These are phyloP conservation scores for Melanotaenia parkinsoni DNA, from an alignment of 2,797 vertebrate species.

Conservation along the genomic window DNA sequence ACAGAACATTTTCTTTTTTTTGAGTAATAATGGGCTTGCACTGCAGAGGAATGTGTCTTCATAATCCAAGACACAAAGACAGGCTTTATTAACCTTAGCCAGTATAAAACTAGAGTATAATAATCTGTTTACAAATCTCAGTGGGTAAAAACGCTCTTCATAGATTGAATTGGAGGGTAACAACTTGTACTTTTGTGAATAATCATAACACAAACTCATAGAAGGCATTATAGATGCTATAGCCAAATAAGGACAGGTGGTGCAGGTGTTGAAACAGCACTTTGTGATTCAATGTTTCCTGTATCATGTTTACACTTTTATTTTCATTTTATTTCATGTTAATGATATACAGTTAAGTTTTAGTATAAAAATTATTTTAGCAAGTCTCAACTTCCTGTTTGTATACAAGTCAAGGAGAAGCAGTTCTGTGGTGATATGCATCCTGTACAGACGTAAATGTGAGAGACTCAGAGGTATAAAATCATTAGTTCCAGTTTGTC, in stretches of 20 bases:
- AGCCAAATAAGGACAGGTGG: slow-evolving; percentile 62
- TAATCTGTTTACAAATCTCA: slow-evolving; percentile 38
- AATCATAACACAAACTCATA: slow-evolving; percentile 6
- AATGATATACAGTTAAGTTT: slow-evolving; percentile 38
- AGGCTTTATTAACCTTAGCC: slow-evolving; percentile 43
- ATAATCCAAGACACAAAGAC: slow-evolving; percentile 27
- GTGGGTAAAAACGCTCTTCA: slow-evolving; percentile 26
- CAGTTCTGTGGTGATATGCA: slow-evolving; percentile 9
- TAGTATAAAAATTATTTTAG: slow-evolving; percentile 33
- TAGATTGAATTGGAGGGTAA: slow-evolving; percentile 12
- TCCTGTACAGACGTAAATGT: slow-evolving; percentile 30
- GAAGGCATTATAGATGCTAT: slow-evolving; percentile 24
- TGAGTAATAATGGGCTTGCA: slow-evolving; percentile 37
- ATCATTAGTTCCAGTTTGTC: slow-evolving; percentile 9
- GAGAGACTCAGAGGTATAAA: slow-evolving; percentile 12
- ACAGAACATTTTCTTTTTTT: slow-evolving; percentile 24
- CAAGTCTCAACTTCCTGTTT: slow-evolving; percentile 35
- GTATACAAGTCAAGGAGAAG: slow-evolving; percentile 35
- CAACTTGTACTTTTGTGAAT: slow-evolving; percentile 21
- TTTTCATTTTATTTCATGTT: slow-evolving; percentile 32
- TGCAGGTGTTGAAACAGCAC: slow-evolving; percentile 49
- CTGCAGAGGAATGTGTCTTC: slow-evolving; percentile 28
- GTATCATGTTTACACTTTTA: slow-evolving; percentile 68
- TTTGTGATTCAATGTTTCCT: slow-evolving; percentile 51
- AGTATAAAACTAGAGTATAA: slow-evolving; percentile 27